phyloP scores from a whole-genome alignment of 2,888 invertebrate species.

The Eupsilia transversa region DNA sequence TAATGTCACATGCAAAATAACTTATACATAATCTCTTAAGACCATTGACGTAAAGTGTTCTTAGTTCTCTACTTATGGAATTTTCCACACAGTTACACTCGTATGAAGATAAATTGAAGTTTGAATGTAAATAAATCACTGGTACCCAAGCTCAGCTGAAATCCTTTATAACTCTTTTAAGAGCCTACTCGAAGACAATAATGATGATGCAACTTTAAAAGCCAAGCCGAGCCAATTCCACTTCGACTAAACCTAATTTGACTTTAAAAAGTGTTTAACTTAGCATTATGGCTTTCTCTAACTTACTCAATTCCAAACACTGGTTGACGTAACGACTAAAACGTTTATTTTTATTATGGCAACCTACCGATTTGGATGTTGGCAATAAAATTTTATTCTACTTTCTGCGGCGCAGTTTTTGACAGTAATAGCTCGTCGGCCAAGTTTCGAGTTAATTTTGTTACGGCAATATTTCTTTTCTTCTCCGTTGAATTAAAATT shows the following conservation, averaged over 20 bases:
- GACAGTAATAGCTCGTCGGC: slow-evolving; percentile 63
- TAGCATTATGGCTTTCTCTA: slow-evolving; percentile 67
- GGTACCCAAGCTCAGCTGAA: slow-evolving; percentile 35
- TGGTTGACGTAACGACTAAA: slow-evolving; percentile 69
- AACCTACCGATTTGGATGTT: slow-evolving; percentile 65
- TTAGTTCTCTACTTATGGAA: slow-evolving; percentile 26
- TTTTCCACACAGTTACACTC: slow-evolving; percentile 28
- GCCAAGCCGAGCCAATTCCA: slow-evolving; percentile 56
- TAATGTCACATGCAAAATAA: slow-evolving; percentile 29
- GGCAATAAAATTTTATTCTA: slow-evolving; percentile 67
- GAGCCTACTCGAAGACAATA: slow-evolving; percentile 58
- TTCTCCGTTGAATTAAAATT: slow-evolving; percentile 18
- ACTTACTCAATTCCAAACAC: slow-evolving; percentile 68
- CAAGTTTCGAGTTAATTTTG: slow-evolving; percentile 64
- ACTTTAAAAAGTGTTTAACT: slow-evolving; percentile 70
- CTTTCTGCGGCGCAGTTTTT: slow-evolving; percentile 65
- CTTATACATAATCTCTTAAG: slow-evolving; percentile 8
- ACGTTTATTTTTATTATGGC: slow-evolving; percentile 73
- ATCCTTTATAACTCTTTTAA: slow-evolving; percentile 47
- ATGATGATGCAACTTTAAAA: slow-evolving; percentile 69
- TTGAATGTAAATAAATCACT: slow-evolving; percentile 49
- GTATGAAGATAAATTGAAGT: slow-evolving; percentile 44
- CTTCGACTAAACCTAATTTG: slow-evolving; percentile 63
- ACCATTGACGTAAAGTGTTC: slow-evolving; percentile 10
- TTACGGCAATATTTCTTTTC: slow-evolving; percentile 33